Conservation (phyloP, 2,888 invertebrate genomes). For the Eurytoma adleriae region DNA sequence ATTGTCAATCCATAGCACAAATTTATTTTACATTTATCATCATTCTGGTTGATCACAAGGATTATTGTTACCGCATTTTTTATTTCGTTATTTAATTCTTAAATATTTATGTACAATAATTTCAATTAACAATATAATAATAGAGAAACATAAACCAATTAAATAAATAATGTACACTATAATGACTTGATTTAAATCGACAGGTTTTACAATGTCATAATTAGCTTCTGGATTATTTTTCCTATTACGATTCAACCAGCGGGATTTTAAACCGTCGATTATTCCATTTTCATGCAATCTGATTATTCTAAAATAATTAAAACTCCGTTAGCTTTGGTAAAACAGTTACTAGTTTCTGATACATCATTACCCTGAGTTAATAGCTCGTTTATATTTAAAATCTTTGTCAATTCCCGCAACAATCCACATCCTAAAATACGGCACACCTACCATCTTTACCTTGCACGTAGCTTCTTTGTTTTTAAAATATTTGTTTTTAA, state of each 20-base stretch:
- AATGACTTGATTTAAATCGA: neutral
- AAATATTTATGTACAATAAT: neutral
- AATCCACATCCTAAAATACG: constrained; percentile 44
- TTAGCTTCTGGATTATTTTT: neutral
- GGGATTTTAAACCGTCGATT: neutral
- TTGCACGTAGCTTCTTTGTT: constrained; percentile 44
- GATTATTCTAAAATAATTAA: constrained; percentile 1
- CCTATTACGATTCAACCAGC: neutral
- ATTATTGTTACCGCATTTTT: no score
- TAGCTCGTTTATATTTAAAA: constrained; percentile 59
- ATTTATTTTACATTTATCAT: no score
- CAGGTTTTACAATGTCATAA: neutral
- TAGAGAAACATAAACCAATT: neutral
- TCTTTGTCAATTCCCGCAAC: constrained; percentile 57
- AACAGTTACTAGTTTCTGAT: neutral
- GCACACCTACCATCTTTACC: constrained; percentile 44
- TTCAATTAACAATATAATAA: neutral
- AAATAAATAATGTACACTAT: neutral
- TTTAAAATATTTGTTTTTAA: constrained; percentile 51
- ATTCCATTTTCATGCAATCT: constrained; percentile 25
- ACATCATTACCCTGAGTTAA: constrained; percentile 61
- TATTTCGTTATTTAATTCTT: neutral
- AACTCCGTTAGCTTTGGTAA: no score
- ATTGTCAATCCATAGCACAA: no score
- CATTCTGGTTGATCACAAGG: no score